phyloP scores from a whole-genome alignment of 2,797 vertebrate species.

The Jordanella pulchra region DNA sequence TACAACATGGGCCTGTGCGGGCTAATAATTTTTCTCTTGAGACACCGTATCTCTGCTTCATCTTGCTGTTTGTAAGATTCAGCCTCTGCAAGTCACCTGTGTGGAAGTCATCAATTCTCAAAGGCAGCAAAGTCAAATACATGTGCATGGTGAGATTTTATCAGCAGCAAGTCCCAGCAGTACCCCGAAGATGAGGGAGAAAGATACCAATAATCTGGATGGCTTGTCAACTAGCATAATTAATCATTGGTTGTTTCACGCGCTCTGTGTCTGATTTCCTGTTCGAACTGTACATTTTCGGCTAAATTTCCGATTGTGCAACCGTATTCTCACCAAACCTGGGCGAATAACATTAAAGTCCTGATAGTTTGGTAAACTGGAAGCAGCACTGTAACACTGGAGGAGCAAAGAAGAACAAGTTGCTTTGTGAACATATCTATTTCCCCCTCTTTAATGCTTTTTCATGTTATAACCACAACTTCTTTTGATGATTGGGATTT shows the following conservation, averaged over 20 bases:
- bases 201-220: slow-evolving; percentile 10
- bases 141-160: slow-evolving; percentile 45
- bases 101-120: slow-evolving; percentile 36
- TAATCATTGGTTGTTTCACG: slow-evolving; percentile 26
- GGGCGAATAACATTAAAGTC: background rate
- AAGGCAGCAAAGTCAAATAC: slow-evolving; percentile 22
- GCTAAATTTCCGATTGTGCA: background rate
- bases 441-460: background rate
- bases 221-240: slow-evolving; percentile 26
- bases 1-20: background rate
- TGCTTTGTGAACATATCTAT: background rate
- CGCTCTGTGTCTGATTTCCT: background rate
- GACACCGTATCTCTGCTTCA: slow-evolving; percentile 6
- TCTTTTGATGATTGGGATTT: background rate
- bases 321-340: background rate
- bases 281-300: background rate
- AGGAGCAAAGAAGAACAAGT: background rate
- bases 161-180: slow-evolving; percentile 53
- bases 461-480: background rate
- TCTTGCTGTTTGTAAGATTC: slow-evolving; percentile 27
- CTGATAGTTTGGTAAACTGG: background rate
- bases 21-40: slow-evolving; percentile 1
- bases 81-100: slow-evolving; percentile 12
- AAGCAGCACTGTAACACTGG: background rate
- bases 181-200: slow-evolving; percentile 10